A percentile compares a stretch with the other conserved stretches of the same genome.
These are phyloP conservation scores for Gymnopithys bicolor DNA, from an alignment of 2,797 vertebrate genomes.

Conservation along the genomic window DNA sequence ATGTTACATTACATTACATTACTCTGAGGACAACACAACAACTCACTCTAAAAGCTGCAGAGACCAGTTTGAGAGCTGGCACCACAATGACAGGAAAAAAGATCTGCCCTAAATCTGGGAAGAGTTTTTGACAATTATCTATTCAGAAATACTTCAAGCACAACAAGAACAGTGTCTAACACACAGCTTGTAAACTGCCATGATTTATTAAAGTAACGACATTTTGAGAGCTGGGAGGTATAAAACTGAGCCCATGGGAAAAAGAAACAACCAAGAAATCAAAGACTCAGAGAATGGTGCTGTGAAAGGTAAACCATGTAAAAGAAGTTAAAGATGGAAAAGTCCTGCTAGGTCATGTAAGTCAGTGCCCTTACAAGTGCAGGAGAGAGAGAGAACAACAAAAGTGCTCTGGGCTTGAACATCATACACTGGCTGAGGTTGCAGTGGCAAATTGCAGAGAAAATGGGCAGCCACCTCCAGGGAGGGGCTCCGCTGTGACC, in stretches of 20 bases:
- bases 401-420: neutral
- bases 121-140: conserved; percentile 19
- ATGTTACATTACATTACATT: neutral
- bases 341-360: conserved; percentile 8
- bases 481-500: neutral
- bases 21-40: neutral
- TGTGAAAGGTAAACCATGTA: conserved; percentile 15
- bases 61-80: neutral
- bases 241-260: neutral
- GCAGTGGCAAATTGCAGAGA: neutral
- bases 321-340: conserved; percentile 43
- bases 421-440: neutral
- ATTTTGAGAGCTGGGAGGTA: neutral
- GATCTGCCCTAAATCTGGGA: neutral
- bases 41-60: neutral
- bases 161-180: neutral
- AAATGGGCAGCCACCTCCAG: neutral
- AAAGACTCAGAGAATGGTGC: neutral
- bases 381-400: neutral
- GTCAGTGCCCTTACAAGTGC: neutral
- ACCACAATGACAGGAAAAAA: neutral
- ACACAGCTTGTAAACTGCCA: neutral
- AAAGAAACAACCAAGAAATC: neutral
- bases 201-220: conserved; percentile 16
- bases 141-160: neutral